Evolutionary conservation across 2,888 invertebrate species (phyloP).

Genomic region (Ditula angustiorana): DNA sequence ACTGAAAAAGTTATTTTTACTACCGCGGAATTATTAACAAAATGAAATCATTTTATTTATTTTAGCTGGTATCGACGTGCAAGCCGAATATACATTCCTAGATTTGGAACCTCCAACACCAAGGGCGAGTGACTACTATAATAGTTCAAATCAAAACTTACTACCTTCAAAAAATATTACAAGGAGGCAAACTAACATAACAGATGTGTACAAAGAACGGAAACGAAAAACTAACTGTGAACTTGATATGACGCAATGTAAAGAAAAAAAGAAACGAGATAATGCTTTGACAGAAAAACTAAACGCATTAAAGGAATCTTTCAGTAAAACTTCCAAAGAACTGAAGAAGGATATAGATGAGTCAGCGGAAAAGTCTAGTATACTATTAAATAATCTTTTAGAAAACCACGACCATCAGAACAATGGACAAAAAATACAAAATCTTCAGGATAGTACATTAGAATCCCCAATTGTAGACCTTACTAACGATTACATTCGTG

Average conservation of each 20-base stretch:
- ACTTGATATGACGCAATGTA: constrained; percentile 54
- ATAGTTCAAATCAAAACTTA: constrained; percentile 20
- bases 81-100: constrained; percentile 67
- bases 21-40: not conserved
- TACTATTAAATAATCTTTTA: constrained; percentile 47
- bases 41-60: constrained; percentile 44
- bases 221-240: constrained; percentile 61
- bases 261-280: constrained; percentile 73
- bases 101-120: constrained; percentile 49
- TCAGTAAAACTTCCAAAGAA: constrained; percentile 58
- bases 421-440: constrained; percentile 4
- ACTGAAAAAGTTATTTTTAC: not conserved
- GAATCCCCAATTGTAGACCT: constrained; percentile 20
- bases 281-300: constrained; percentile 62
- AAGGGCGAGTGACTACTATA: constrained; percentile 22
- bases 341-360: constrained; percentile 52
- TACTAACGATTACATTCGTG: constrained; percentile 25
- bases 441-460: constrained; percentile 1
- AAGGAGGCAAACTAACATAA: constrained; percentile 56
- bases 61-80: constrained; percentile 83
- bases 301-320: constrained; percentile 63
- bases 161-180: constrained; percentile 38
- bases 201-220: constrained; percentile 61
- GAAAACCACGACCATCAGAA: not conserved
- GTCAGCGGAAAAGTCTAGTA: constrained; percentile 48